phyloP scores from a whole-genome alignment of 2,797 vertebrate genomes.

The Myotis pilosus region DNA sequence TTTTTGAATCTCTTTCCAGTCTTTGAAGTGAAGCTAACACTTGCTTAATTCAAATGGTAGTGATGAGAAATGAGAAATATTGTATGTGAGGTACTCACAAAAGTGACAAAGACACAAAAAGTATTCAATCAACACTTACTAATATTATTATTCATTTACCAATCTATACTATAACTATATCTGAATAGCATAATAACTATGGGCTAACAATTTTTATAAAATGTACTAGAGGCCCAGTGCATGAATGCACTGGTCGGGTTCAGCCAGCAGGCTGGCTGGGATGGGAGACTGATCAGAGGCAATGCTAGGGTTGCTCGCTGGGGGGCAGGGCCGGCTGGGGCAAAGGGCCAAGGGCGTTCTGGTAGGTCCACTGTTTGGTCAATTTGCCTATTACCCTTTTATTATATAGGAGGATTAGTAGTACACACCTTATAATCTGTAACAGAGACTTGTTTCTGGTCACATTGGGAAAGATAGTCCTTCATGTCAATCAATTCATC shows the following conservation, averaged over 20 bases:
- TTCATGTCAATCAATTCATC: conserved; percentile 84
- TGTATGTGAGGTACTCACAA: background rate
- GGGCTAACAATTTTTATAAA: background rate
- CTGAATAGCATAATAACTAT: background rate
- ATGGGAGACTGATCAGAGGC: too few relatives aligned
- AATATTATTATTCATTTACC: background rate
- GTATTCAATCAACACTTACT: background rate
- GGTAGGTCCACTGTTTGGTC: too few relatives aligned
- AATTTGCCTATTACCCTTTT: too few relatives aligned
- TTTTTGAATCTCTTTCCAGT: conserved; percentile 17
- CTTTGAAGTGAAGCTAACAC: conserved; percentile 22
- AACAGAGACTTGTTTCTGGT: conserved; percentile 81
- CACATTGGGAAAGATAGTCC: conserved; percentile 85
- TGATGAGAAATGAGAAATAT: background rate
- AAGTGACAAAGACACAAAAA: background rate
- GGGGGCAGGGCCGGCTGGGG: too few relatives aligned
- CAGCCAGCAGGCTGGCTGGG: too few relatives aligned
- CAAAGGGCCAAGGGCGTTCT: too few relatives aligned
- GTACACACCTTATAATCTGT: conserved; percentile 81
- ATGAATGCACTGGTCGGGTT: too few relatives aligned
- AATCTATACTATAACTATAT: background rate
- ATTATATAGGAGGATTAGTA: background rate
- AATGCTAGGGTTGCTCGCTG: too few relatives aligned
- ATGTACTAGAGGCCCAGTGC: background rate
- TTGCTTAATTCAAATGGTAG: background rate